phyloP scores from a whole-genome alignment of 2,888 invertebrate species.

The Macrosoma leucophasiata region DNA sequence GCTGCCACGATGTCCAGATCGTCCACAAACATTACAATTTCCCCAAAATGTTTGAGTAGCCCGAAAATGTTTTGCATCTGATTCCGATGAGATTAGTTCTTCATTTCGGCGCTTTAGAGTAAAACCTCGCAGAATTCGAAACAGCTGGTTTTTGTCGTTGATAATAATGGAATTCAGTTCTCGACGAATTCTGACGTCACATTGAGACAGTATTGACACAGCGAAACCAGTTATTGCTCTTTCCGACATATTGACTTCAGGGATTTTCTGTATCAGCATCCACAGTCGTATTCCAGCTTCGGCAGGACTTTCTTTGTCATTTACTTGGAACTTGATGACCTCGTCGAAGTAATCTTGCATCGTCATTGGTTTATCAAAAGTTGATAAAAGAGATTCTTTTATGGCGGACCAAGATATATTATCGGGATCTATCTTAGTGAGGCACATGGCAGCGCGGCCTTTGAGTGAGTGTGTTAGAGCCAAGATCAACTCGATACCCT shows the following conservation, averaged over 20 bases:
- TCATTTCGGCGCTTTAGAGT: constrained; percentile 17
- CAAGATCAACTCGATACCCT: constrained; percentile 21
- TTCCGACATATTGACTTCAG: constrained; percentile 16
- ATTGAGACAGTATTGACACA: constrained; percentile 11
- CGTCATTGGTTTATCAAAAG: constrained; percentile 21
- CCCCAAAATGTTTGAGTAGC: constrained; percentile 7
- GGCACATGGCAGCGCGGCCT: constrained; percentile 22
- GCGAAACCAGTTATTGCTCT: constrained; percentile 18
- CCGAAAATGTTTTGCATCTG: constrained; percentile 2
- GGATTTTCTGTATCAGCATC: constrained; percentile 14
- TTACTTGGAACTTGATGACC: constrained; percentile 21
- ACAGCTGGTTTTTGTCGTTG: constrained; percentile 20
- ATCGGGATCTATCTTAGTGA: constrained; percentile 20
- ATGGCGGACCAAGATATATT: constrained; percentile 17
- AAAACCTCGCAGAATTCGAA: constrained; percentile 14
- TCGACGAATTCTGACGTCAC: constrained; percentile 14
- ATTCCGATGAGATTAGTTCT: background rate
- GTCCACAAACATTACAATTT: constrained; percentile 16
- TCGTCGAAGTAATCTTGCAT: constrained; percentile 28
- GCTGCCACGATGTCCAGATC: constrained; percentile 9
- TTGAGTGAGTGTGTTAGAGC: constrained; percentile 19
- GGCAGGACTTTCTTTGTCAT: constrained; percentile 17
- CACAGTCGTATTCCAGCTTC: constrained; percentile 21
- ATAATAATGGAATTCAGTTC: constrained; percentile 17
- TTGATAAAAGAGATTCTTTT: constrained; percentile 18